Conservation (phyloP, 2,113 vertebrate genomes). For the Emydura subglobosa region DNA sequence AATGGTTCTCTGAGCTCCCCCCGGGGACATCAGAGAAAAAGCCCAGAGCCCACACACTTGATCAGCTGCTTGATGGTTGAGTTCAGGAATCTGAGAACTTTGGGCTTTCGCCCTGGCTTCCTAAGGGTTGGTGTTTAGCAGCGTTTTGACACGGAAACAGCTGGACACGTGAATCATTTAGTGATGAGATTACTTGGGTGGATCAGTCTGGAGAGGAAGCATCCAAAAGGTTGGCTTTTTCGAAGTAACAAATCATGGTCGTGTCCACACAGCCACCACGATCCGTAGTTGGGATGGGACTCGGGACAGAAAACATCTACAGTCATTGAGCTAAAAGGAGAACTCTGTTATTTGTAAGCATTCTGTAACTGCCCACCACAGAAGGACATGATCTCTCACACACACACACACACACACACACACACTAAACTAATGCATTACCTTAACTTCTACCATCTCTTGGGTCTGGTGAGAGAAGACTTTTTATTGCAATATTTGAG, state of each 20-base stretch:
- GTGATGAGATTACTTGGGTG: slow-evolving; percentile 53
- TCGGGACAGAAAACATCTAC: neutral
- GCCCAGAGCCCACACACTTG: neutral
- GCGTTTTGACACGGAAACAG: slow-evolving; percentile 13
- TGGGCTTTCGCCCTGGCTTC: slow-evolving; percentile 14
- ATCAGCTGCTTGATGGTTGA: slow-evolving; percentile 32
- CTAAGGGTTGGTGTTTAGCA: slow-evolving; percentile 30
- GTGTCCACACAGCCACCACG: neutral
- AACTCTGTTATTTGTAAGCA: neutral
- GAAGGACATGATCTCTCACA: neutral
- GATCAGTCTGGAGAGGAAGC: slow-evolving; percentile 26
- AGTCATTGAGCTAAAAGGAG: neutral
- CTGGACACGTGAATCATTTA: slow-evolving; percentile 53
- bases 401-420: too few relatives aligned
- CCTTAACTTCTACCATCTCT: neutral
- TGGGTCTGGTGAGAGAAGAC: neutral
- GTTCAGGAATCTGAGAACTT: slow-evolving; percentile 41
- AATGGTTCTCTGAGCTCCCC: slow-evolving; percentile 34
- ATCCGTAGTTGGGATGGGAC: neutral
- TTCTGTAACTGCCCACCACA: neutral
- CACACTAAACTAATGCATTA: too few relatives aligned
- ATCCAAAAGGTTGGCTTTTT: slow-evolving; percentile 13
- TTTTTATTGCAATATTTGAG: neutral
- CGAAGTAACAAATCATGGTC: slow-evolving; percentile 15
- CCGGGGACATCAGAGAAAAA: slow-evolving; percentile 2